Evolutionary conservation across 2,113 vertebrate genomes (phyloP).

Genomic region (Mohoua ochrocephala): DNA sequence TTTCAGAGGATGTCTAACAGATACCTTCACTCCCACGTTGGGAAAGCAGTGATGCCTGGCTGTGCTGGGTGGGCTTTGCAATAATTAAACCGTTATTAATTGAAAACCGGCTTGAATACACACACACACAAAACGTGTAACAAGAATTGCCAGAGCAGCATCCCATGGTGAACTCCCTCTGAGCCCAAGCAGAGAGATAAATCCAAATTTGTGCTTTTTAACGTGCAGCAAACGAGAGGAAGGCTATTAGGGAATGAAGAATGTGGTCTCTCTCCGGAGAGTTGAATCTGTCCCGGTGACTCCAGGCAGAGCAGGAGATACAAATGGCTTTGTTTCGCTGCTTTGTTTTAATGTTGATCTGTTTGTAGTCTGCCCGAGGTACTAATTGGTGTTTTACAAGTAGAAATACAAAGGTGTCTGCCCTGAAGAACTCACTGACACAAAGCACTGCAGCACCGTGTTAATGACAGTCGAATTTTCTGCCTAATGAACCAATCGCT

Average conservation of each 20-base stretch:
- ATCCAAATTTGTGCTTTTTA: slow-evolving; percentile 9
- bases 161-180: neutral
- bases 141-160: neutral
- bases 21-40: rapidly evolving
- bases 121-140: neutral
- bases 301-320: slow-evolving; percentile 1
- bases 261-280: neutral
- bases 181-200: neutral
- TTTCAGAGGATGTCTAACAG: neutral
- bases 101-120: neutral
- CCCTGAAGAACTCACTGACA: slow-evolving; percentile 3
- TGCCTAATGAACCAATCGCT: slow-evolving; percentile 44
- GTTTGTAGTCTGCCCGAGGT: slow-evolving; percentile 38
- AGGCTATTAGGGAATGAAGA: neutral
- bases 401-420: slow-evolving; percentile 40
- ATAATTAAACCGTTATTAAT: neutral
- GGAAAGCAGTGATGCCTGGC: neutral
- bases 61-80: neutral
- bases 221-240: neutral
- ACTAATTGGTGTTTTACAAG: slow-evolving; percentile 37
- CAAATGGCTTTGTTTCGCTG: neutral
- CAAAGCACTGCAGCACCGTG: neutral
- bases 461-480: slow-evolving; percentile 14
- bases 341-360: slow-evolving; percentile 38
- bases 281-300: neutral